Conservation (phyloP, 2,888 invertebrate species). For the Chironomus tentans region DNA sequence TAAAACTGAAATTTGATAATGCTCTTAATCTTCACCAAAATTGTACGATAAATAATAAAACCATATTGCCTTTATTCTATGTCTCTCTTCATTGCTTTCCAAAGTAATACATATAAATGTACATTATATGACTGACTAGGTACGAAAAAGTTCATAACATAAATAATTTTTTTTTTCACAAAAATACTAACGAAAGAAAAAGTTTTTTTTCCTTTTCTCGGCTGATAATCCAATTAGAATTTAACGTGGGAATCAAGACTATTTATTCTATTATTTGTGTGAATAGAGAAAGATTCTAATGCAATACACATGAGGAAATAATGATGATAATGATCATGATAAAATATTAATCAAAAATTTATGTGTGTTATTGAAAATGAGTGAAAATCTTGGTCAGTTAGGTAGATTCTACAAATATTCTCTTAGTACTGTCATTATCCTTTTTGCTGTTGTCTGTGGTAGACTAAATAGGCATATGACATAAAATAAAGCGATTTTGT, state of each 20-base stretch:
- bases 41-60: neutral
- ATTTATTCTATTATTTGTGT: neutral
- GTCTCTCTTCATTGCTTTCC: neutral
- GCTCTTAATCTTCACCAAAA: neutral
- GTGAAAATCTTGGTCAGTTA: too few relatives aligned
- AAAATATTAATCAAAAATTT: neutral
- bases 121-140: neutral
- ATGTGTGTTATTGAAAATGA: neutral
- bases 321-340: neutral
- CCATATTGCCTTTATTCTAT: too few relatives aligned
- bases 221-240: neutral
- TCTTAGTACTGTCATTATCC: too few relatives aligned
- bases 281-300: neutral
- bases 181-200: neutral
- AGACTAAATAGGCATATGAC: too few relatives aligned
- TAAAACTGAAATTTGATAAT: conserved; percentile 3
- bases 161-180: neutral
- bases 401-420: too few relatives aligned
- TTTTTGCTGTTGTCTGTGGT: too few relatives aligned
- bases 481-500: too few relatives aligned
- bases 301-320: too few relatives aligned
- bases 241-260: neutral
- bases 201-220: neutral
- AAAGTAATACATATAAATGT: neutral
- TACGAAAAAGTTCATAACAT: neutral